Base-by-base conservation (phyloP, 2,797 vertebrate genomes). In the Melanotaenia maccullochi region DNA sequence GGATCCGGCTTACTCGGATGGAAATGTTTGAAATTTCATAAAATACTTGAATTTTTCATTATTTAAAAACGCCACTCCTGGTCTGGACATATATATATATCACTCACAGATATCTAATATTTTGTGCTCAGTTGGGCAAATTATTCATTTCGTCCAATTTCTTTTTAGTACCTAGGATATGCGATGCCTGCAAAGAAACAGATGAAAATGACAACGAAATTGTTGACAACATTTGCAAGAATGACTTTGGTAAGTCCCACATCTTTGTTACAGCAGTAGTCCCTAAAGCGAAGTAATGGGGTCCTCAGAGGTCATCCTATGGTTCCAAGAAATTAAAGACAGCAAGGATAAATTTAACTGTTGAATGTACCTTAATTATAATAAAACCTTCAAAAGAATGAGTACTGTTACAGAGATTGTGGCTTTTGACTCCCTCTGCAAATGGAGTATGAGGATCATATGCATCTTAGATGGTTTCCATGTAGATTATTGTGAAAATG, bases 151-250 rank as follows among this genome's bases (percentile, higher is more conserved):
- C 12, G 12, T 73, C 6, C 51, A 0, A 60, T 67, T 69, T 76
- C 63, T 49, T 69, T 88, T 66, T 75, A 99, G 98, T 95, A 58
- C 97, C 97, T 58, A 96, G 96, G 80, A 96, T 99, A 51, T 99
- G 98, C 55, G 97, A 99, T 7, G 96, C 97, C 68, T 99, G 97
- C 93, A 97, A 96, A 92, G 97, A 92, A 88, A 97, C 95, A 40
- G 95, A 94, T 0, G 97, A 98, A 60, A 97, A 99, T 24, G 98
- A 99, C 90, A 99, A 98, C 28, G 97, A 98, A 93, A 99, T 99
- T 20, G 96, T 97, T 67, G 97, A 98, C 93, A 99, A 95, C 75
- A 93, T 99, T 84, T 99, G 98, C 85, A 99, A 97, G 93, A 99
- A 98, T 83, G 97, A 99, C 87, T 99, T 99, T 40, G 97, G 98